Evolutionary conservation across 2,113 vertebrate species (phyloP).

Genomic region (Pantherophis guttatus): DNA sequence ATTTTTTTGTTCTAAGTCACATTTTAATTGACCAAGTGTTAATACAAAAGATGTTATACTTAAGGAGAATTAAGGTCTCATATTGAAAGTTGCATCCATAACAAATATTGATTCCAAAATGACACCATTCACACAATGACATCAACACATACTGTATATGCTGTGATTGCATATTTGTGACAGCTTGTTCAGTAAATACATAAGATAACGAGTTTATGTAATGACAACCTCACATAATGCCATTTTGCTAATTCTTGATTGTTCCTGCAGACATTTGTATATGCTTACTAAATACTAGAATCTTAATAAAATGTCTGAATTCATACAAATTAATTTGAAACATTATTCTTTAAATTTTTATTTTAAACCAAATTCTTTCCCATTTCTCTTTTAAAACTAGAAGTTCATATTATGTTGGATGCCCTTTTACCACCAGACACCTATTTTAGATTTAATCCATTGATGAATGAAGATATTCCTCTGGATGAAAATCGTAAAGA

Average conservation of each 20-base stretch:
- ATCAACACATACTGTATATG: not conserved
- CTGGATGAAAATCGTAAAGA: constrained; percentile 92
- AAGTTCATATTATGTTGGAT: constrained; percentile 93
- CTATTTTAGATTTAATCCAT: constrained; percentile 96
- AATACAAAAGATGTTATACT: not conserved
- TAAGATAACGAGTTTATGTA: not conserved
- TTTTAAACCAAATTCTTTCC: not conserved
- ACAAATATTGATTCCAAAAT: not conserved
- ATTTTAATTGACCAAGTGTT: not conserved
- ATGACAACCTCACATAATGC: not conserved
- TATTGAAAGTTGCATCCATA: not conserved
- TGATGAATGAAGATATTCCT: constrained; percentile 86
- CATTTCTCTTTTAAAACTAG: constrained; percentile 68
- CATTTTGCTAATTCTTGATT: not conserved
- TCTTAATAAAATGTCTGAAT: not conserved
- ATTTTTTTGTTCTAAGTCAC: not conserved
- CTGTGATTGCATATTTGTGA: not conserved
- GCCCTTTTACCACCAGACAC: constrained; percentile 85
- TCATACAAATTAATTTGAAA: not conserved
- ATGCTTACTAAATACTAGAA: not conserved
- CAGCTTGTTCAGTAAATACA: not conserved
- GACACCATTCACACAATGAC: not conserved
- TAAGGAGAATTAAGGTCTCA: not conserved
- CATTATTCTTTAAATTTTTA: not conserved
- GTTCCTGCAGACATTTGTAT: not conserved